Base-by-base conservation (phyloP, 2,888 invertebrate species). In the Eumacrocentrus americanus region DNA sequence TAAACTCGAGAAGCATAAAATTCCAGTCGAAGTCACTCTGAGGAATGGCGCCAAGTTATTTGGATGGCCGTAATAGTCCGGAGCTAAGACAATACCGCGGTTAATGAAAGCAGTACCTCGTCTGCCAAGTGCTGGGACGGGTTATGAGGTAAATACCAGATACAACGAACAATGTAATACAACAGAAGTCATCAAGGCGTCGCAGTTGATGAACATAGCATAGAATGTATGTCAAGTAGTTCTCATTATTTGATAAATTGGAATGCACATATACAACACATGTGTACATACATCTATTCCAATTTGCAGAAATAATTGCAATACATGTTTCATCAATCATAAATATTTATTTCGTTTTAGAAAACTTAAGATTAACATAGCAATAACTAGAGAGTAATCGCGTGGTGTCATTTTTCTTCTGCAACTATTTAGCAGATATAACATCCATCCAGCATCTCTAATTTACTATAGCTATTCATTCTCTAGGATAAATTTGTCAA, bases 111-210 rank as follows among this genome's bases (percentile, higher is more conserved):
- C 44, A 9, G 25, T 34, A 54, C 42, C 34, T 35, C 61, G 59
- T 54, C 56, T 44, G 11, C 53, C 56, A 59, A 47, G 55, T 14
- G 46, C 25, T 47, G 38, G 58, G 18, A 35, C 46, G 58, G 58
- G 18, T 18, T 53, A 54, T 54, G 44, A 59, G 57, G 72, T 75
- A 76, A 77, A 77, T 73, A 75, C 69, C 70, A 68, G 72, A 75
- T 75, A 77, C 75, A 74, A 73, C 70, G 73, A 77, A 77, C 75
- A 77, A 75, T 75, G 71, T 67, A 66, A 64, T 69, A 66, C 69
- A 70, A 68, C 72, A 73, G 72, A 75, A 54, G 42, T 29, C 44
- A 54, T 54, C 54, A 18, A 54, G 34, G 9, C 53, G 11, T 44
- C 11, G 14, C 29, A 14, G 18, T 44, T 20, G 54, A 54, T 54